A percentile compares a stretch with the other conserved stretches of the same genome.
phyloP scores from a whole-genome alignment of 2,888 invertebrate genomes.

The Torymus aiolomorphi region DNA sequence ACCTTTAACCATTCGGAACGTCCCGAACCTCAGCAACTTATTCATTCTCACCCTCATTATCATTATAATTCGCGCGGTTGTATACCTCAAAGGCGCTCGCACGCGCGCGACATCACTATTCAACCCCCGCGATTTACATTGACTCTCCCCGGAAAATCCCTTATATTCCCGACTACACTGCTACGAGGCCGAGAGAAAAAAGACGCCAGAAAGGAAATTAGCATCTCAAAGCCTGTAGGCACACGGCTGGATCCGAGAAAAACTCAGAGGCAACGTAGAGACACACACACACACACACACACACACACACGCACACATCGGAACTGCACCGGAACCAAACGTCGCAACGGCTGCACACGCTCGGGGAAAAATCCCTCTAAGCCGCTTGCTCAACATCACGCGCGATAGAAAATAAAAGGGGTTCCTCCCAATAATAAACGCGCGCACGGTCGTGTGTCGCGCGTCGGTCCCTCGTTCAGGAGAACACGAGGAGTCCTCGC shows the following conservation, averaged over 20 bases:
- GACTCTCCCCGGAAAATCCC: slow-evolving; percentile 22
- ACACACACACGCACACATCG: not conserved
- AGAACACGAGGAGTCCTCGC: not conserved
- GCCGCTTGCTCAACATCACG: slow-evolving; percentile 39
- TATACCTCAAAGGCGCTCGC: not conserved
- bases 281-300: no score
- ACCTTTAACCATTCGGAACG: slow-evolving; percentile 8
- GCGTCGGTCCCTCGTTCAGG: no score
- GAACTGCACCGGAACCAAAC: slow-evolving; percentile 12
- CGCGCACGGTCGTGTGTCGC: slow-evolving; percentile 20
- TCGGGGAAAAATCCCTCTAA: slow-evolving; percentile 40
- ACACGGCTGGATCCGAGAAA: no score
- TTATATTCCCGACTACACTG: not conserved
- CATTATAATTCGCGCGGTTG: slow-evolving; percentile 37
- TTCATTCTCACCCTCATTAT: slow-evolving; percentile 14
- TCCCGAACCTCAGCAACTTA: not conserved
- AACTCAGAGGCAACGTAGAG: no score
- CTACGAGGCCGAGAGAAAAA: not conserved
- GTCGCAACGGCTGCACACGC: not conserved
- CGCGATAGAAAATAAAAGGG: slow-evolving; percentile 40
- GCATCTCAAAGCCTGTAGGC: slow-evolving; percentile 18
- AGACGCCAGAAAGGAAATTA: slow-evolving; percentile 15
- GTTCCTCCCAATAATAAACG: slow-evolving; percentile 4
- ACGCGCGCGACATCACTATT: slow-evolving; percentile 25
- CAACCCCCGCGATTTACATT: not conserved